Base-by-base conservation (phyloP, 2,888 invertebrate species). In the Ernsta delagoae region DNA sequence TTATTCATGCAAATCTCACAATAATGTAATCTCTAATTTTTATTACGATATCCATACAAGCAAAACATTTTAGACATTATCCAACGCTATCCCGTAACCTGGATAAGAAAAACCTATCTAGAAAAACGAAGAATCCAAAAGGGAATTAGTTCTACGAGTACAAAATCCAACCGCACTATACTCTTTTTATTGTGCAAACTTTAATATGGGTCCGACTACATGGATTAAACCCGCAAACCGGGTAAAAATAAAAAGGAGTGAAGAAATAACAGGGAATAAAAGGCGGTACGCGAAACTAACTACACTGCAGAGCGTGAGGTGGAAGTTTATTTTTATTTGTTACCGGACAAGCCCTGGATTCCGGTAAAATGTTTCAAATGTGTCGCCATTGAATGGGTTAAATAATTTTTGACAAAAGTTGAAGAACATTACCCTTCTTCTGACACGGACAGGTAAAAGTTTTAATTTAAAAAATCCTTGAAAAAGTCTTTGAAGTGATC, bases 141-240 rank as follows among this genome's bases (percentile, higher is more conserved):
- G 41, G 39, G 16, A 59, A 65, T 65, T 59, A 59, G 59, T 65
- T 65, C 59, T 41, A 65, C 24, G 24, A 24, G 24, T 24, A 24
- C 59, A 59, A 59, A 65, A 59, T 59, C 34, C 50, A 16, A 65
- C 65, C 45, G 48, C 57, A 65, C 59, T 60, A 60, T 60, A 60
- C 31, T 53, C 41, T 7, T n/a, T 66, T 60, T 66, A 66, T 66
- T 66, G 59, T 60, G 53, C 50, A 59, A 59, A 66, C 66, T 66
- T 66, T 66, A 66, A 66, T 66, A 66, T 60, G 59, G 66, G 66
- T 66, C 66, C 59, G 66, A 60, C 59, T 60, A 66, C 66, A 66
- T 66, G 66, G 66, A 66, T 66, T 66, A 66, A 66, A 66, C 59
- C 66, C 66, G 59, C 66, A 66, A 66, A 12, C 66, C 9, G 66